A percentile compares a stretch with the other conserved stretches of the same genome.
Evolutionary conservation across 1,140 invertebrate species (phyloP).

Genomic region (Caerostris extrusa): DNA sequence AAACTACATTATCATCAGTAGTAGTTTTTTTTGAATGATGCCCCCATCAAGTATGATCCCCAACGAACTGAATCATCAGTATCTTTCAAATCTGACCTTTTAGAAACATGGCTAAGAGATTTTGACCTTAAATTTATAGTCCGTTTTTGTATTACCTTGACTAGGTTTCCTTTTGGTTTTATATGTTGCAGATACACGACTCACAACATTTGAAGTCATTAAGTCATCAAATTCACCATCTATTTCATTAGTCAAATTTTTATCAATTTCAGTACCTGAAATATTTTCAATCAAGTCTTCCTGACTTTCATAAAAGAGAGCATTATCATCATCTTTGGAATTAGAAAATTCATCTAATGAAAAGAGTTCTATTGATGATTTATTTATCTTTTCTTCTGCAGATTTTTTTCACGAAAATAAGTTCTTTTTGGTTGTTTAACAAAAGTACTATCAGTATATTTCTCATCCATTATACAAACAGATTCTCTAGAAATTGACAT

Average conservation of each 20-base stretch:
- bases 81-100: background rate
- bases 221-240: background rate
- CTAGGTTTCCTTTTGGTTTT: background rate
- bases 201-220: background rate
- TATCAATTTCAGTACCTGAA: background rate
- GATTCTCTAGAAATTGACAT: no score
- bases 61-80: constrained; percentile 6
- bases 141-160: background rate
- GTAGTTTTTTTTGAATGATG: constrained; percentile 9
- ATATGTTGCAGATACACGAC: background rate
- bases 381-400: no score
- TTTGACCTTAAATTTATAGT: background rate
- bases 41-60: constrained; percentile 16
- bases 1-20: background rate
- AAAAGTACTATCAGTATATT: background rate
- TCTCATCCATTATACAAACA: no score
- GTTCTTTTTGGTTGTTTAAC: constrained; percentile 7
- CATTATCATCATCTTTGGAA: background rate
- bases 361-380: constrained; percentile 20
- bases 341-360: background rate
- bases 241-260: background rate
- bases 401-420: background rate
- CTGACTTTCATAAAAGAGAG: background rate
- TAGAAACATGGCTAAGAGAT: no score
- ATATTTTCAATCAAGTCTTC: background rate